Conservation (phyloP, 2,797 vertebrate species). For the Myotis planiceps region DNA sequence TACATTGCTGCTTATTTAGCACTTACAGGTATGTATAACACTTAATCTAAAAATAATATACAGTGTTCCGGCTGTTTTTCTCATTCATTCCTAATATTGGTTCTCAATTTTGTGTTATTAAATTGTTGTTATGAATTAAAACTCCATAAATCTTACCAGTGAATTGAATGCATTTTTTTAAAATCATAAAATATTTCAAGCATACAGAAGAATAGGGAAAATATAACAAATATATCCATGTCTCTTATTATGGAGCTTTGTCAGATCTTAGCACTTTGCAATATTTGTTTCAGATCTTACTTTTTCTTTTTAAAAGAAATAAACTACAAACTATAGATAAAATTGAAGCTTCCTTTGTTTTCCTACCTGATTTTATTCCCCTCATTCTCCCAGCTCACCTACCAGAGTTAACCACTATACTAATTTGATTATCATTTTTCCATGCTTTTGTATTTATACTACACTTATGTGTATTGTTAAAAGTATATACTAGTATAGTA, state of each 20-base stretch:
- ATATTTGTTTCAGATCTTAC: constrained; percentile 39
- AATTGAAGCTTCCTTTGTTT: neutral
- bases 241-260: neutral
- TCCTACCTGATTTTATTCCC: neutral
- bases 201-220: constrained; percentile 3
- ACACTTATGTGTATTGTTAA: neutral
- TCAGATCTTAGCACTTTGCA: constrained; percentile 10
- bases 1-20: constrained; percentile 96
- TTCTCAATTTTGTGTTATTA: constrained; percentile 43
- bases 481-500: neutral
- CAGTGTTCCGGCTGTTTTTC: neutral
- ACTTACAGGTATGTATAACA: constrained; percentile 91
- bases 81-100: constrained; percentile 15
- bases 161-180: neutral
- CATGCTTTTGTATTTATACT: constrained; percentile 4
- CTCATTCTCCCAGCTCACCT: neutral
- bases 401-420: neutral
- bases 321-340: neutral
- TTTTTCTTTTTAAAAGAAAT: constrained; percentile 19
- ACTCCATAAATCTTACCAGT: neutral
- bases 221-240: neutral
- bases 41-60: constrained; percentile 46
- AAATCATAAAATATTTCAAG: constrained; percentile 8
- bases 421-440: constrained; percentile 34
- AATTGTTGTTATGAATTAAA: constrained; percentile 29